phyloP scores from a whole-genome alignment of 2,797 vertebrate species.

The Nannoperca obscura region DNA sequence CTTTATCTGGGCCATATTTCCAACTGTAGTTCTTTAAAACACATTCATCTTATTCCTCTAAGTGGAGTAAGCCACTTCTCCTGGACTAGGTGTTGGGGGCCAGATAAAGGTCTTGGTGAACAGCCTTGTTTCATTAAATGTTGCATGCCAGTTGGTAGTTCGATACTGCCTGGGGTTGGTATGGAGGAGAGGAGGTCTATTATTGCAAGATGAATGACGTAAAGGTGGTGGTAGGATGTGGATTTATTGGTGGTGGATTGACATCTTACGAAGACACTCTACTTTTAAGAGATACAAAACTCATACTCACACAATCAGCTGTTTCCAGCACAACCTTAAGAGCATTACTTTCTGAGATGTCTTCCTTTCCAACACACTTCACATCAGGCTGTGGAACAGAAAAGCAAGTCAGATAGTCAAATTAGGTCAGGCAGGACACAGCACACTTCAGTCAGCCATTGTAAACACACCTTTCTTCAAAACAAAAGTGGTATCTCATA shows the following conservation, averaged over 20 bases:
- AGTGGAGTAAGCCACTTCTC: conserved; percentile 40
- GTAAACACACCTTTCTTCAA: neutral
- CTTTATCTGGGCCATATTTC: conserved; percentile 55
- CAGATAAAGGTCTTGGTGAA: conserved; percentile 37
- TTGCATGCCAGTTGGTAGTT: conserved; percentile 5
- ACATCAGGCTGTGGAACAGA: conserved; percentile 52
- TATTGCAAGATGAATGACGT: neutral
- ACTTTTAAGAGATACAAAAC: neutral
- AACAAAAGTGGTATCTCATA: neutral
- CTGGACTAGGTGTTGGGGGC: conserved; percentile 30
- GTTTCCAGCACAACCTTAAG: neutral
- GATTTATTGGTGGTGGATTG: neutral
- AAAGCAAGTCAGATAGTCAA: conserved; percentile 5
- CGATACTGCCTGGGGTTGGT: neutral
- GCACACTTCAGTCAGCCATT: neutral
- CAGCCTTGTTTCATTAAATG: conserved; percentile 23
- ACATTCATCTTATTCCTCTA: conserved; percentile 40
- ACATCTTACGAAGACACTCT: neutral
- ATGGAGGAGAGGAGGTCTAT: neutral
- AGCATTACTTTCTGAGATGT: conserved; percentile 14
- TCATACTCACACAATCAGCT: conserved; percentile 73
- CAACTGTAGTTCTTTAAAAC: conserved; percentile 48
- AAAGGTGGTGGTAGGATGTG: neutral
- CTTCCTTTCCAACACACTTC: conserved; percentile 62
- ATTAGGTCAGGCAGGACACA: neutral